Evolutionary conservation across 2,888 invertebrate species (phyloP).

Genomic region (Mythimna pallens): DNA sequence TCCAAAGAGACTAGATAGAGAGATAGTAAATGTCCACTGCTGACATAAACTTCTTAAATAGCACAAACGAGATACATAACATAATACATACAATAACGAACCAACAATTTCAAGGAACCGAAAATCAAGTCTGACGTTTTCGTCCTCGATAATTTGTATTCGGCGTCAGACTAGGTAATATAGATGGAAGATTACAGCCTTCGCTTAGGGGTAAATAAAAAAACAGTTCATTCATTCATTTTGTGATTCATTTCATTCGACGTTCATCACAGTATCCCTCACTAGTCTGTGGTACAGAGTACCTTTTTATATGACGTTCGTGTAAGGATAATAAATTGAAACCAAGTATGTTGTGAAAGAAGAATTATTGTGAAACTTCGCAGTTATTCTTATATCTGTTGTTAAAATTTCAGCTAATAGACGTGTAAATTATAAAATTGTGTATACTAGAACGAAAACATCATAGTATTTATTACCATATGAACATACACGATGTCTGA

Average conservation of each 20-base stretch:
- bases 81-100: no score
- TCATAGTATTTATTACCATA: neutral
- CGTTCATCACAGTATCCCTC: no score
- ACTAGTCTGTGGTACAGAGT: no score
- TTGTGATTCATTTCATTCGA: no score
- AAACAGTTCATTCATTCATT: neutral
- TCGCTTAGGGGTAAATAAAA: neutral
- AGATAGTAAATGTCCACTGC: no score
- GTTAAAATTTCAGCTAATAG: slow-evolving; percentile 11
- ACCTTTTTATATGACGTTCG: no score
- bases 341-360: slow-evolving; percentile 9
- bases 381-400: neutral
- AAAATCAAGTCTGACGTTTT: no score
- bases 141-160: no score
- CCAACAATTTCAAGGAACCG: no score
- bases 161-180: neutral
- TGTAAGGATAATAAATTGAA: neutral
- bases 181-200: neutral
- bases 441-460: slow-evolving; percentile 1
- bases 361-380: neutral
- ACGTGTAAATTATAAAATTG: slow-evolving; percentile 24
- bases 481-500: slow-evolving; percentile 48
- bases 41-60: no score
- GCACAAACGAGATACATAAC: no score
- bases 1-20: no score